Conservation (phyloP, 1,140 invertebrate genomes). For the Drosophila azteca region DNA sequence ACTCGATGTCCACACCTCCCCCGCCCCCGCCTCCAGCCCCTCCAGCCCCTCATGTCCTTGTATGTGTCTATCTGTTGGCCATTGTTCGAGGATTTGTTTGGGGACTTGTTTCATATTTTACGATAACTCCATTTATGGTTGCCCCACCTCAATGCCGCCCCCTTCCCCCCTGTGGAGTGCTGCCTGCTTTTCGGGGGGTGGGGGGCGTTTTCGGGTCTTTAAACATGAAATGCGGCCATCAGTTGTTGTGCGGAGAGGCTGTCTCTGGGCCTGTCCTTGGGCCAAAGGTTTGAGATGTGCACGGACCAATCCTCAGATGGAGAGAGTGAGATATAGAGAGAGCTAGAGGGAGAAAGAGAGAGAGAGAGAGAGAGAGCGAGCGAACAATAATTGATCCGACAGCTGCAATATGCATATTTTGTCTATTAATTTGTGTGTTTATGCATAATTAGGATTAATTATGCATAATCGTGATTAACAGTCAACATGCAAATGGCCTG, state of each 20-base stretch:
- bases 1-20: background rate
- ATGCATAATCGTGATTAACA: slow-evolving; percentile 80
- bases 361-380: no score
- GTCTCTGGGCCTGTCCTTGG: background rate
- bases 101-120: slow-evolving; percentile 76
- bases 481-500: slow-evolving; percentile 68
- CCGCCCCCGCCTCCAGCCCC: no score
- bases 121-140: slow-evolving; percentile 77
- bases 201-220: slow-evolving; percentile 55
- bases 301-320: no score
- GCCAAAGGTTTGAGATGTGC: background rate
- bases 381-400: slow-evolving; percentile 56
- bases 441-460: slow-evolving; percentile 78
- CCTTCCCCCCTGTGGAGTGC: background rate
- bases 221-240: slow-evolving; percentile 71
- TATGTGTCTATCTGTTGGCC: slow-evolving; percentile 45
- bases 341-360: background rate
- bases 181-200: no score
- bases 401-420: slow-evolving; percentile 70
- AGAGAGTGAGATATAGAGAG: background rate
- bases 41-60: no score
- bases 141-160: slow-evolving; percentile 2
- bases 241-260: slow-evolving; percentile 44
- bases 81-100: slow-evolving; percentile 78
- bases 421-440: slow-evolving; percentile 77